phyloP scores from a whole-genome alignment of 2,888 invertebrate species.

The Crossocerus cetratus region DNA sequence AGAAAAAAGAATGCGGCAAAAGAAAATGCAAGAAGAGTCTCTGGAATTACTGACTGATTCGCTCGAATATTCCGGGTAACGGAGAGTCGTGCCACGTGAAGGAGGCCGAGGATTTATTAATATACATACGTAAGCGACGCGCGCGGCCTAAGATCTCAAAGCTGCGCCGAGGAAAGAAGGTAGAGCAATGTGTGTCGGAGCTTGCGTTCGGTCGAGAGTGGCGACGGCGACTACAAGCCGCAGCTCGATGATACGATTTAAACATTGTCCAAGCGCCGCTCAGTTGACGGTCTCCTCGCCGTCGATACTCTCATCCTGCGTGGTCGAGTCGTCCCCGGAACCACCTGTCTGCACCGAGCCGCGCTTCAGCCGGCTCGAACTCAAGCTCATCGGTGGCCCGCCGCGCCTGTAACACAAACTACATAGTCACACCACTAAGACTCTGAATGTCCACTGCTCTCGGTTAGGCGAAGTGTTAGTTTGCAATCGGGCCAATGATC shows the following conservation, averaged over 20 bases:
- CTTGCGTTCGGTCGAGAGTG: background rate
- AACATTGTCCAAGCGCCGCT: conserved; percentile 41
- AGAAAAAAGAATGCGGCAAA: too few species aligned
- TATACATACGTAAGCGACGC: too few species aligned
- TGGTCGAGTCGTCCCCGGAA: conserved; percentile 86
- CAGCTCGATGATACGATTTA: background rate
- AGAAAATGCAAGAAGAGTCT: too few species aligned
- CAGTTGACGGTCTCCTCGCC: conserved; percentile 83
- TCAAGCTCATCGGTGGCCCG: conserved; percentile 81
- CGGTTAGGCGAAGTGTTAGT: background rate
- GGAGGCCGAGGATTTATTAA: too few species aligned
- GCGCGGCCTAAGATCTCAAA: background rate
- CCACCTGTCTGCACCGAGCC: conserved; percentile 84
- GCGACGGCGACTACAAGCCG: background rate
- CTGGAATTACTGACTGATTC: too few species aligned
- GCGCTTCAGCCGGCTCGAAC: conserved; percentile 84
- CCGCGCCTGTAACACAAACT: conserved; percentile 74
- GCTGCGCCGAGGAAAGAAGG: conserved; percentile 2
- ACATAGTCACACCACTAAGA: conserved; percentile 5
- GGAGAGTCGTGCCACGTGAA: too few species aligned
- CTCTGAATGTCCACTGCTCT: background rate
- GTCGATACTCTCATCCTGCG: conserved; percentile 87
- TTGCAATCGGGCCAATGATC: background rate
- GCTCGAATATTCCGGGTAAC: too few species aligned
- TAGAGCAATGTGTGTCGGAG: background rate